Evolutionary conservation across 2,797 vertebrate species (phyloP).

Genomic region (Threskiornis aethiopicus): DNA sequence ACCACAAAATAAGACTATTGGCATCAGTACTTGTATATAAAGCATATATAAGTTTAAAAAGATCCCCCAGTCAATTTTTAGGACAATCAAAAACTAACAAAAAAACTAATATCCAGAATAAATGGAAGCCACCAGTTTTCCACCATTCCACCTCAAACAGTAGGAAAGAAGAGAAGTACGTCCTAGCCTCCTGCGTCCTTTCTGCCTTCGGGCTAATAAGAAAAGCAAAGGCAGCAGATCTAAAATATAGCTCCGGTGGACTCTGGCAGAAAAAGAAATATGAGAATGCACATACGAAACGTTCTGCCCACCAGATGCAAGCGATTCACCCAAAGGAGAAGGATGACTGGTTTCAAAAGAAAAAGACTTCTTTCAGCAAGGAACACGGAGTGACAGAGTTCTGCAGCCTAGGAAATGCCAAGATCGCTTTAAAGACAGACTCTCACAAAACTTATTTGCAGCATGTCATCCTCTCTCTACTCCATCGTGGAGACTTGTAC

Average conservation of each 20-base stretch:
- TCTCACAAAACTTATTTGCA: not conserved
- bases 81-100: not conserved
- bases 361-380: not conserved
- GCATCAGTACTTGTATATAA: not conserved
- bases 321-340: not conserved
- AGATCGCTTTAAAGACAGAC: not conserved
- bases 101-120: not conserved
- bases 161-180: accelerated
- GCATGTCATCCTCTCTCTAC: not conserved
- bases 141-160: not conserved
- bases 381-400: not conserved
- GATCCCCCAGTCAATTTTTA: not conserved
- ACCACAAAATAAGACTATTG: not conserved
- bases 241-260: not conserved
- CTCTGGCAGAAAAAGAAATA: not conserved
- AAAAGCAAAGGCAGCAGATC: not conserved
- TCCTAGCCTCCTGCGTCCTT: not conserved
- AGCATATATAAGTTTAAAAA: not conserved
- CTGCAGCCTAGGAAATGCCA: not conserved
- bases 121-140: not conserved
- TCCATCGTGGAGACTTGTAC: not conserved
- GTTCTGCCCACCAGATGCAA: not conserved
- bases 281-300: not conserved
- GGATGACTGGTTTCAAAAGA: not conserved
- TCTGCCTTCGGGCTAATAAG: not conserved